phyloP scores from a whole-genome alignment of 2,888 invertebrate species.

The Polyommatus icarus region DNA sequence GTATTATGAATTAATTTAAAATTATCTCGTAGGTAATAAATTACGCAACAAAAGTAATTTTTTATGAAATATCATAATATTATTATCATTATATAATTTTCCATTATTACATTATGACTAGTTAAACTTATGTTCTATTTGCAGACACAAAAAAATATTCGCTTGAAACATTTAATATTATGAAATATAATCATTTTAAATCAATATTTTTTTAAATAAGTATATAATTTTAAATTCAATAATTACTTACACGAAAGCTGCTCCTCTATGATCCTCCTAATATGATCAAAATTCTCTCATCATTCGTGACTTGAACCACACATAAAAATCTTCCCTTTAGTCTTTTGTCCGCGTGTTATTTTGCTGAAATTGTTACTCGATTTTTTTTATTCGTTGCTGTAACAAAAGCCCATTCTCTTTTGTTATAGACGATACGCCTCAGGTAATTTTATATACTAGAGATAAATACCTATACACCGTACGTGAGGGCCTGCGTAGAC shows the following conservation, averaged over 20 bases:
- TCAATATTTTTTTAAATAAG: too few species aligned
- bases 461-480: not conserved
- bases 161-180: too few species aligned
- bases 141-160: not conserved
- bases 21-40: too few species aligned
- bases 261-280: not conserved
- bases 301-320: constrained; percentile 29
- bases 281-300: not conserved
- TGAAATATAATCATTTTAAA: too few species aligned
- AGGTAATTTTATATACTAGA: not conserved
- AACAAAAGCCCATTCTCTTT: constrained; percentile 25
- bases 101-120: too few species aligned
- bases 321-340: constrained; percentile 35
- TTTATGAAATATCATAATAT: too few species aligned
- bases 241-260: too few species aligned
- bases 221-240: too few species aligned
- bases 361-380: constrained; percentile 37
- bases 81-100: too few species aligned
- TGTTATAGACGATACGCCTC: constrained; percentile 11
- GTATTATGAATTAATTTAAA: too few species aligned
- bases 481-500: not conserved
- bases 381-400: constrained; percentile 35
- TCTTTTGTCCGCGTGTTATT: constrained; percentile 40
- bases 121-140: not conserved
- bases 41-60: too few species aligned